Base-by-base conservation (phyloP, 2,797 vertebrate species). In the Micrastur ruficollis region DNA sequence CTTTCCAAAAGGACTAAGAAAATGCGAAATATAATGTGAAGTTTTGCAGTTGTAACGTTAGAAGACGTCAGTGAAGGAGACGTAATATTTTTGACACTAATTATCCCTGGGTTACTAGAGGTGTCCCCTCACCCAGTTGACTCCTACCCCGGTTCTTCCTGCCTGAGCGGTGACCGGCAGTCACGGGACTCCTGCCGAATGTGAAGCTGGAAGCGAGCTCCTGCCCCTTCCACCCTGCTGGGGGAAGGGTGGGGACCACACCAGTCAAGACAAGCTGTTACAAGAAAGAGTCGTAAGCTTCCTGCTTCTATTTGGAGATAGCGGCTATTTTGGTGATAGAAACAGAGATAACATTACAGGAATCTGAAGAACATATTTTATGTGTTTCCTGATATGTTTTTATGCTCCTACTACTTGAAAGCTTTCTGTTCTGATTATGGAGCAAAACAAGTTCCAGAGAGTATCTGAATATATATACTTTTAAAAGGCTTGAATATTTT, bases 291-390 rank as follows among this genome's bases (percentile, higher is more conserved):
- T 53, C 76, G n/a, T 85, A 52, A 91, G 89, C 72, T 95, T 97
- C 95, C 94, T 97, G 93, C 92, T 92, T 90, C 88, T 68, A 1
- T 63, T 71, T 91, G 65, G 86, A 95, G 86, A 89, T 72, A 89
- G 42, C 1, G 21, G 14, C 36, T 83, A 83, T 85, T 96, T 94
- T 75, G 61, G 34, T 86, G 92, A 91, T 85, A 59, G 79, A 86
- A 87, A 34, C 6, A 59, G 71, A 94, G 92, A 94, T 94, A 91
- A 83, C 36, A 12, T 70, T 49, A 67, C 81, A 91, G 53, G 66
- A 81, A 58, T 83, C 61, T 71, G 84, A 94, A 93, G 73, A 88
- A 92, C 56, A 20, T n/a, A 62, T 46, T 95, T 89, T 89, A 52
- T 86, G 62, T 70, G 42, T 80, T 86, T 85, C 83, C 80, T 80